Percentiles rank a stretch among this genome's conserved stretches.
Conservation (phyloP, 2,888 invertebrate species). For the Lasioglossum leucozonium region DNA sequence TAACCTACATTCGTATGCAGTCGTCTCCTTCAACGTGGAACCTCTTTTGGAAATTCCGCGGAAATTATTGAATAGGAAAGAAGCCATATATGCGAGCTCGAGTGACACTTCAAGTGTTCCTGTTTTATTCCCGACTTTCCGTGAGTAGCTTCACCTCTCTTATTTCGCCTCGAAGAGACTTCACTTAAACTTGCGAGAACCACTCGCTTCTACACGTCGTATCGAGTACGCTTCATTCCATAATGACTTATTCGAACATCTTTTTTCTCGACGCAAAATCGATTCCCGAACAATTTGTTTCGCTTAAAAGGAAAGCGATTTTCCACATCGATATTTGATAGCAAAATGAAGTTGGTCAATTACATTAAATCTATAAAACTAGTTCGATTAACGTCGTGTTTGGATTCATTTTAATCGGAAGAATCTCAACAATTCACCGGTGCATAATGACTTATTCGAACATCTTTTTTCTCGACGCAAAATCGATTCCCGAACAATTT, state of each 20-base stretch:
- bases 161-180: slow-evolving; percentile 17
- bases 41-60: slow-evolving; percentile 29
- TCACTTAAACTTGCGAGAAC: not conserved
- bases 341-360: not conserved
- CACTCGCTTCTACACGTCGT: not conserved
- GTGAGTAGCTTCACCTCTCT: not conserved
- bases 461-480: not conserved
- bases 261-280: not conserved
- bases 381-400: not conserved
- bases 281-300: not conserved
- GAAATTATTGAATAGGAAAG: slow-evolving; percentile 44
- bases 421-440: not conserved
- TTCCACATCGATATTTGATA: not conserved
- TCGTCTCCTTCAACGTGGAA: slow-evolving; percentile 21
- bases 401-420: not conserved
- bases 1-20: slow-evolving; percentile 36
- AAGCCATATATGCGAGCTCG: not conserved
- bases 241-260: not conserved
- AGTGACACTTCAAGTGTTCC: not conserved
- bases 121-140: not conserved
- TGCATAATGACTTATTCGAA: not conserved
- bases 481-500: not conserved
- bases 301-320: not conserved
- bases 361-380: not conserved
- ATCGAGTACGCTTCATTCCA: not conserved